Evolutionary conservation across 2,888 invertebrate genomes (phyloP), one percentile per base, ranked within the genome.

Genomic region (Polymixis lichenea): DNA sequence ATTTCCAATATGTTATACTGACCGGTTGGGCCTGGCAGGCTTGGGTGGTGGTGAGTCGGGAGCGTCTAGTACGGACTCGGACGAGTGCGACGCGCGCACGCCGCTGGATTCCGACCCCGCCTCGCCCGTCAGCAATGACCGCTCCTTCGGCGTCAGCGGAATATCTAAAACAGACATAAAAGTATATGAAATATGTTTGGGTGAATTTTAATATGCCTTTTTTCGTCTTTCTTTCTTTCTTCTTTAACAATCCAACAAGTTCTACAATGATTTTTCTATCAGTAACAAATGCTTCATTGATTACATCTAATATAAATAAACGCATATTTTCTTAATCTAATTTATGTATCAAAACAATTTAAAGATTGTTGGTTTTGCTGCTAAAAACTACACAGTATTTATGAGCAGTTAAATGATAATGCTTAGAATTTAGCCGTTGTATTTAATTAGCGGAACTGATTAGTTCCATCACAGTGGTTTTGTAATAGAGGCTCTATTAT

Each of bases 11-110:
- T 46, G 22, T 70, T n/a, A 28, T 46, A 86, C 89, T 93, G 93
- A 98, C 98, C 98, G 97, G 89, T 97, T 97, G 75, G 99, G 98
- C 88, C 99, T 97, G 72, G 99, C 99, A 68, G 99, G 99, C 95
- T 99, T 99, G 19, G 99, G 98, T 77, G 98, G 98, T 78, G 98
- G 98, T 84, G 98, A 90, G 77, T 96, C 96, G 13, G 96, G 96
- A 68, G 96, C 95, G 84, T 97, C 96, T 90, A 98, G 95, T 88
- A 98, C 98, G 58, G 98, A 98, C 94, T 98, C 98, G 9, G 98
- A 98, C 89, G 98, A 98, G 92, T 98, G 98, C 71, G 98, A 98
- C 72, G 97, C 98, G 85, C 98, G 97, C 82, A 98, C 97, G 78
- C 97, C 97, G 58, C 91, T 85, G 88, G 92, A 87, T 90, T 95